A percentile compares a stretch with the other conserved stretches of the same genome.
Evolutionary conservation across 2,113 vertebrate genomes (phyloP).

Genomic region (Sphyrna mokarran): DNA sequence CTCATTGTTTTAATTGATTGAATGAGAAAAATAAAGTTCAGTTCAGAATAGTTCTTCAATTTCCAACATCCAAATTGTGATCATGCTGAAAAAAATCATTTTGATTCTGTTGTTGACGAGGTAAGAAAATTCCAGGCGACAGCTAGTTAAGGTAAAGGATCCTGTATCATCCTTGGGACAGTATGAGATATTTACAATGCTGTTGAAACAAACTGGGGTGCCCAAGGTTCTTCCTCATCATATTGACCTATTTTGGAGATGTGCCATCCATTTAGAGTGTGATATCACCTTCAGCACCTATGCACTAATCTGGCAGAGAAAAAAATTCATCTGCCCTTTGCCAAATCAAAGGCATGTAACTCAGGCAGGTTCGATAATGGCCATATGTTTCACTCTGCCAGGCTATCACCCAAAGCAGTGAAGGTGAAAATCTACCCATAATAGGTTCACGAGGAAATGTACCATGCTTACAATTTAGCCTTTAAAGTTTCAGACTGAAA

Average conservation of each 20-base stretch:
- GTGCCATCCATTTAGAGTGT: not conserved
- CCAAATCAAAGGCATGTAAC: not conserved
- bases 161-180: not conserved
- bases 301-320: not conserved
- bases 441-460: not conserved
- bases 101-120: not conserved
- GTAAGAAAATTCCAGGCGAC: not conserved
- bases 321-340: not conserved
- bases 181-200: not conserved
- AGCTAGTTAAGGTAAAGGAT: not conserved
- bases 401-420: not conserved
- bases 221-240: not conserved
- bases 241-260: not conserved
- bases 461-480: not conserved
- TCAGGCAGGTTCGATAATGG: not conserved
- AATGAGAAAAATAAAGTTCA: not conserved
- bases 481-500: not conserved
- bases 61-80: not conserved
- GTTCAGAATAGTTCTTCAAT: not conserved
- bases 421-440: not conserved
- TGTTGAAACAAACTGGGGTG: not conserved
- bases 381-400: not conserved
- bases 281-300: not conserved
- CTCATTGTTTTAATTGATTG: not conserved
- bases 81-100: not conserved